A percentile compares a stretch with the other conserved stretches of the same genome.
These are phyloP conservation scores for Empidonax alnorum DNA, from an alignment of 2,113 vertebrate species.

Conservation along the genomic window DNA sequence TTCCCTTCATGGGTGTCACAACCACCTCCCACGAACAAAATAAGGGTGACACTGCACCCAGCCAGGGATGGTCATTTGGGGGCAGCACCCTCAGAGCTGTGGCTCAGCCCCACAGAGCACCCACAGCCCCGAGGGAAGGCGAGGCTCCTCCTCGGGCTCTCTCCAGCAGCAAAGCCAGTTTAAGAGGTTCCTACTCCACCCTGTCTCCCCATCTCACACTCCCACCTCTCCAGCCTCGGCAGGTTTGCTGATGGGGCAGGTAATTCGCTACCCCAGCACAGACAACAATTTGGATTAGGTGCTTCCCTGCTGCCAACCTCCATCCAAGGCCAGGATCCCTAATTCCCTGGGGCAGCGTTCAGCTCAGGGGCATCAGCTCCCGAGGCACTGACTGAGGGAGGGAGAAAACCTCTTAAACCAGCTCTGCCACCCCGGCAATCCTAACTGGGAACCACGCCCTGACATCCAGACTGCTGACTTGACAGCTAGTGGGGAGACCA, in stretches of 20 bases:
- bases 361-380: background rate
- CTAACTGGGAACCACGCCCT: background rate
- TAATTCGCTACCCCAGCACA: background rate
- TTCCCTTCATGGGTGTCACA: background rate
- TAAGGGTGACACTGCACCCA: background rate
- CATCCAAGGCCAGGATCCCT: background rate
- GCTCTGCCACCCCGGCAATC: background rate
- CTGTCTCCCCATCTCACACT: background rate
- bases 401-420: slow-evolving; percentile 31
- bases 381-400: background rate
- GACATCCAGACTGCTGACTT: background rate
- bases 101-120: background rate
- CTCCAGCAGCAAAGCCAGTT: slow-evolving; percentile 33
- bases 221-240: background rate
- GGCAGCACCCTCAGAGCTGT: background rate
- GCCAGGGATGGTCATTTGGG: fast-evolving
- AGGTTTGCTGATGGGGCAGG: background rate
- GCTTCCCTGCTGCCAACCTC: background rate
- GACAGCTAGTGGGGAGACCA: background rate
- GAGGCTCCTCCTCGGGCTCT: background rate
- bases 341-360: background rate
- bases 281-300: background rate
- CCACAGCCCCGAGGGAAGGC: background rate
- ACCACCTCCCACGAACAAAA: background rate
- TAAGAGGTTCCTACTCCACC: slow-evolving; percentile 8